A percentile compares a stretch with the other conserved stretches of the same genome.
These are phyloP conservation scores for Rhabdornis inornatus DNA, from an alignment of 2,113 vertebrate genomes.

Conservation along the genomic window DNA sequence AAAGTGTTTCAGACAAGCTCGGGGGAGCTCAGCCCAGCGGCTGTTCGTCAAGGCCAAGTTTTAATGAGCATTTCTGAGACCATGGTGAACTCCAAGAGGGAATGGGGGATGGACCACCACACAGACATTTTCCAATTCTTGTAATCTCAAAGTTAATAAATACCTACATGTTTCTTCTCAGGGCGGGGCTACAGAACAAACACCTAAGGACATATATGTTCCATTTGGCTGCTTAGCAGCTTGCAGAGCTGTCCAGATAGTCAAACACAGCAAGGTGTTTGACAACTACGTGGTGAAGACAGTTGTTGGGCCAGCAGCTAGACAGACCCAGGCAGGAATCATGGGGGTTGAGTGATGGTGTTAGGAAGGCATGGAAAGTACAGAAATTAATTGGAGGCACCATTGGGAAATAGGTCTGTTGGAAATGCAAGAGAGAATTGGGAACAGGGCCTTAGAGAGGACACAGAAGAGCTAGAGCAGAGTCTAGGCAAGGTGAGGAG, in stretches of 20 bases:
- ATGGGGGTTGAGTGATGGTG: not conserved
- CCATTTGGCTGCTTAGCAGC: not conserved
- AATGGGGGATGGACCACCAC: not conserved
- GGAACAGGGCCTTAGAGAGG: not conserved
- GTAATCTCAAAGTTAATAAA: not conserved
- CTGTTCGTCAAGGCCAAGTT: accelerated
- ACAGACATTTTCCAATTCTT: not conserved
- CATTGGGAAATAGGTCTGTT: not conserved
- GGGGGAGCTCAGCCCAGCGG: not conserved
- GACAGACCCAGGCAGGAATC: not conserved
- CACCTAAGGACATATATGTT: not conserved
- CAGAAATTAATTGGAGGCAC: accelerated
- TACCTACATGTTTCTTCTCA: not conserved
- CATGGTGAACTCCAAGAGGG: not conserved
- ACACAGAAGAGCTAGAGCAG: not conserved
- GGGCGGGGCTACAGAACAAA: not conserved
- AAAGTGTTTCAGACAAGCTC: not conserved
- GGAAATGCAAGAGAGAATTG: not conserved
- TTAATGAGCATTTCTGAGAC: not conserved
- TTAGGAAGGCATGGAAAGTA: not conserved
- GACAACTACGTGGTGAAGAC: not conserved
- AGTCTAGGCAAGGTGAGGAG: not conserved
- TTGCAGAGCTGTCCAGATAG: not conserved
- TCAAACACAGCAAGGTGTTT: not conserved
- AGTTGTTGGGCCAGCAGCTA: not conserved